A percentile compares a stretch with the other conserved stretches of the same genome.
phyloP scores from a whole-genome alignment of 1,140 invertebrate species.

The Diabrotica virgifera region DNA sequence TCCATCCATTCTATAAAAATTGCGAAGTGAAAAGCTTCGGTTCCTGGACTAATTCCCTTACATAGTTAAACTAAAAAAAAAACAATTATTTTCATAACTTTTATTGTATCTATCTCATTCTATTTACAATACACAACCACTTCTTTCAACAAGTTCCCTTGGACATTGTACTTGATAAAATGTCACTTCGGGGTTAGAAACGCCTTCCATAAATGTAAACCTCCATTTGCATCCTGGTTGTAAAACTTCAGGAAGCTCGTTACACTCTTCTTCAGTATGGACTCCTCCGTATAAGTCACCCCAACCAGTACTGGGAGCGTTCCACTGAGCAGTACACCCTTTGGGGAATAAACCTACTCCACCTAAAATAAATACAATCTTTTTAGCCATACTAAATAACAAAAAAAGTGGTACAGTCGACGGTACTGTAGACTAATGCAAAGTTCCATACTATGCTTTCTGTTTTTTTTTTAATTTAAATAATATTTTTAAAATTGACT shows the following conservation, averaged over 20 bases:
- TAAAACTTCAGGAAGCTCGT: constrained; percentile 19
- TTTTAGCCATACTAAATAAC: too few species aligned
- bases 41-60: too few species aligned
- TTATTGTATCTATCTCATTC: too few species aligned
- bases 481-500: too few species aligned
- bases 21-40: too few species aligned
- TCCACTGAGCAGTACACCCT: constrained; percentile 25
- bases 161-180: constrained; percentile 27
- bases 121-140: constrained; percentile 2
- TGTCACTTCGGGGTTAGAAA: constrained; percentile 24
- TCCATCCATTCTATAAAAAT: too few species aligned
- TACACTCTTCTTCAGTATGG: constrained; percentile 14
- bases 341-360: constrained; percentile 25
- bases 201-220: constrained; percentile 24
- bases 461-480: too few species aligned
- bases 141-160: constrained; percentile 13
- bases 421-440: too few species aligned
- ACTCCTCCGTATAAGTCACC: constrained; percentile 25
- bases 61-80: too few species aligned
- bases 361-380: neutral
- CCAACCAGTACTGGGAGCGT: constrained; percentile 22
- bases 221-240: constrained; percentile 26
- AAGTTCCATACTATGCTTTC: too few species aligned
- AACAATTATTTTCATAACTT: too few species aligned
- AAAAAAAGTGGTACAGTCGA: too few species aligned